phyloP scores from a whole-genome alignment of 2,113 vertebrate genomes.

The Silurus glanis region DNA sequence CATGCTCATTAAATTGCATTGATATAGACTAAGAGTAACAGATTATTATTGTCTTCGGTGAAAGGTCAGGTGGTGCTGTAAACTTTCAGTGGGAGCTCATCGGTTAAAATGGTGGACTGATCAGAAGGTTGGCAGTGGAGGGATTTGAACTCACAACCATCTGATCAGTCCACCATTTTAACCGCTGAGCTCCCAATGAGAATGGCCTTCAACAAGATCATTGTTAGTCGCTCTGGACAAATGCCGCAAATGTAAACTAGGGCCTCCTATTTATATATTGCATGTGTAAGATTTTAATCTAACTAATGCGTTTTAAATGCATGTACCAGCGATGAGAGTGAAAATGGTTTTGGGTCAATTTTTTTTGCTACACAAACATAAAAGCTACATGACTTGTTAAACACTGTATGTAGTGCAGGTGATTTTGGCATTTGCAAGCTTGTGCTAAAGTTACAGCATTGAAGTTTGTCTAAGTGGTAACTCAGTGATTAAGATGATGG shows the following conservation, averaged over 20 bases:
- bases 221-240: too few relatives aligned
- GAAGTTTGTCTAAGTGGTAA: neutral
- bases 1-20: neutral
- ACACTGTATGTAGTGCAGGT: neutral
- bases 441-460: neutral
- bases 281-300: neutral
- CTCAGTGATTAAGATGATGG: too few relatives aligned
- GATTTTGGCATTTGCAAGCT: neutral
- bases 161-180: too few relatives aligned
- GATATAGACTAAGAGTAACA: neutral
- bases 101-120: neutral
- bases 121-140: neutral
- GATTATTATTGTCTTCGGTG: neutral
- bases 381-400: neutral
- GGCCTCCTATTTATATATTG: neutral
- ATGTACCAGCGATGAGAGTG: neutral
- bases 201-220: too few relatives aligned
- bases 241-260: too few relatives aligned
- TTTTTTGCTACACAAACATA: neutral
- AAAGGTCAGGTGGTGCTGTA: too few relatives aligned
- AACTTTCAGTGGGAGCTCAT: too few relatives aligned
- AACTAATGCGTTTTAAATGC: neutral
- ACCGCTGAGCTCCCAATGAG: too few relatives aligned
- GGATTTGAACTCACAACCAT: too few relatives aligned
- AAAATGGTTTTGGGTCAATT: neutral